phyloP scores from a whole-genome alignment of 2,113 vertebrate species.

The Anser cygnoides region DNA sequence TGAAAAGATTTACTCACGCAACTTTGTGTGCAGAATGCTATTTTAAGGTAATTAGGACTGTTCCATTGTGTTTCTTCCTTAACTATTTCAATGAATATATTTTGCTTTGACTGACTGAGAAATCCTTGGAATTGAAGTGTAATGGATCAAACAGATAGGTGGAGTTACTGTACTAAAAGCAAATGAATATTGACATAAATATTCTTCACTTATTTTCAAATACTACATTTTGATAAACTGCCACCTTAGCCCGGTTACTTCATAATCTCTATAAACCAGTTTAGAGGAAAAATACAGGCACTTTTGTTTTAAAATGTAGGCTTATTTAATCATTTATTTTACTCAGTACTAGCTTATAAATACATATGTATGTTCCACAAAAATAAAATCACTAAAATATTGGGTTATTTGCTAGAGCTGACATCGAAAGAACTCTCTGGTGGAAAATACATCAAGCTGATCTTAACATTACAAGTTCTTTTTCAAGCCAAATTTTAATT shows the following conservation, averaged over 20 bases:
- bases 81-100: neutral
- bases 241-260: neutral
- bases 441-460: slow-evolving; percentile 1
- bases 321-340: neutral
- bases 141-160: slow-evolving; percentile 21
- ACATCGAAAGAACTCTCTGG: neutral
- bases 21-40: neutral
- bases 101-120: slow-evolving; percentile 7
- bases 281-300: neutral
- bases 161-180: neutral
- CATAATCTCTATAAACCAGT: neutral
- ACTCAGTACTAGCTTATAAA: neutral
- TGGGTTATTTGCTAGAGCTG: neutral
- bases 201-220: slow-evolving; percentile 36
- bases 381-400: neutral
- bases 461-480: slow-evolving; percentile 1
- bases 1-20: neutral
- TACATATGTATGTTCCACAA: neutral
- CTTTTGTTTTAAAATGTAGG: neutral
- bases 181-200: slow-evolving; percentile 51
- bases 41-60: neutral
- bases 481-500: neutral
- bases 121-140: slow-evolving; percentile 5
- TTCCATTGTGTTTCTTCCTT: slow-evolving; percentile 12
- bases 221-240: slow-evolving; percentile 14